Percentiles rank a stretch among this genome's conserved stretches.
Evolutionary conservation across 1,140 invertebrate species (phyloP).

Genomic region (Brachionus plicatilis): DNA sequence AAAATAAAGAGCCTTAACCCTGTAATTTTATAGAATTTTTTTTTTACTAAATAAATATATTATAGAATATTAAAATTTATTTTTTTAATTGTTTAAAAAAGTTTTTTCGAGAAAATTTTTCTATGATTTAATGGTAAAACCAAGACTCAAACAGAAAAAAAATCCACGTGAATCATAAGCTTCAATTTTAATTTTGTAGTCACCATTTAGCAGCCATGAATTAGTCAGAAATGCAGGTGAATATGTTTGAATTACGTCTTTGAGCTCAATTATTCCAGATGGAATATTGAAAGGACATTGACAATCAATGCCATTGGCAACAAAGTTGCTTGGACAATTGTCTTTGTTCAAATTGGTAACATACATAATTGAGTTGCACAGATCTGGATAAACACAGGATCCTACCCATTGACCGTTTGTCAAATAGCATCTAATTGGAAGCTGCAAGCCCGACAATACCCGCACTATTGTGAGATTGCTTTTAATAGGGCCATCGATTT

Average conservation of each 20-base stretch:
- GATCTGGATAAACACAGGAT: slow-evolving; percentile 34
- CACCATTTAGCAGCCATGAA: slow-evolving; percentile 32
- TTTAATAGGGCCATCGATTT: slow-evolving; percentile 29
- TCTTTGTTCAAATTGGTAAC: slow-evolving; percentile 3
- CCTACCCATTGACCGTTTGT: slow-evolving; percentile 2
- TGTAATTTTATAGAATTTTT: too few species aligned
- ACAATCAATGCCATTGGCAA: slow-evolving; percentile 7
- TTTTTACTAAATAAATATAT: background rate
- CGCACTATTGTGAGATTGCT: background rate
- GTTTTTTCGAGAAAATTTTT: background rate
- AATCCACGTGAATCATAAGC: background rate
- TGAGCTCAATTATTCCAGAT: background rate
- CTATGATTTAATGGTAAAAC: slow-evolving; percentile 25
- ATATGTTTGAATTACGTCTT: slow-evolving; percentile 13
- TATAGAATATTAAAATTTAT: background rate
- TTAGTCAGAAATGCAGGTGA: slow-evolving; percentile 23
- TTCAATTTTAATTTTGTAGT: slow-evolving; percentile 1
- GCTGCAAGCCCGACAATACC: background rate
- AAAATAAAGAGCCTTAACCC: too few species aligned
- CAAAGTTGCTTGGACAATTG: slow-evolving; percentile 21
- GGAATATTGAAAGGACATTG: slow-evolving; percentile 28
- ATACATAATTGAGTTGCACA: slow-evolving; percentile 29
- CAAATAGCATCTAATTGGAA: slow-evolving; percentile 35
- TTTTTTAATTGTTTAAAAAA: background rate
- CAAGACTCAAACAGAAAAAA: slow-evolving; percentile 29